Base-by-base conservation (phyloP, 1,140 invertebrate genomes). In the Apis dorsata region DNA sequence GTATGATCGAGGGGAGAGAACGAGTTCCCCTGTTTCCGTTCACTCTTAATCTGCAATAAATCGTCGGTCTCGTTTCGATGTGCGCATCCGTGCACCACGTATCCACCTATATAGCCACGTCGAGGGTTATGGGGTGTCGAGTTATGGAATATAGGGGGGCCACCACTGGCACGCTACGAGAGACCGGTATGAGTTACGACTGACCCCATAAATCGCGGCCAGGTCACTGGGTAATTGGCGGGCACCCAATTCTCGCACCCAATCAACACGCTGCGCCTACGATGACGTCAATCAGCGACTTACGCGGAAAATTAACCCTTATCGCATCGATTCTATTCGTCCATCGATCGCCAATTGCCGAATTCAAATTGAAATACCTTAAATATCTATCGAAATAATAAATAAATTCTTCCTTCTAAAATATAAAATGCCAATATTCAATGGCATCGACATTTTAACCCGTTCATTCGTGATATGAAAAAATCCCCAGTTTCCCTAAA, bases 171-270 rank as follows among this genome's bases (percentile, higher is more conserved):
- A 44, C 21, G 86, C 79, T 28, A 62, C 77, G 88, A 75, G 84
- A 68, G 63, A 79, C 65, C 83, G 79, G 84, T 81, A 69, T 90
- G 90, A 92, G 91, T 92, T 92, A 92, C 81, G 91, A 90, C 88
- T 88, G 91, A 92, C 91, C 91, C 91, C 91, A 92, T 92, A 92
- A 92, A 92, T 92, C 86, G 87, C 71, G 78, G 55, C 28, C 83
- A 80, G 91, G 90, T 92, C 91, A 91, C 85, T 74, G 59, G 79
- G 90, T 92, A 91, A 92, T 92, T 92, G 91, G 91, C 90, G 90
- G 91, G 84, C 84, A 34, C 87, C 90, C 91, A 90, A 91, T 92
- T 92, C 90, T 92, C 90, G 89, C 91, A 92, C 91, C 91, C 91
- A 92, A 92, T 92, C 91, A 91, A 84, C 90, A 74, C 77, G 65